Conservation (phyloP, 1,140 invertebrate species). For the Notospermus geniculatus region DNA sequence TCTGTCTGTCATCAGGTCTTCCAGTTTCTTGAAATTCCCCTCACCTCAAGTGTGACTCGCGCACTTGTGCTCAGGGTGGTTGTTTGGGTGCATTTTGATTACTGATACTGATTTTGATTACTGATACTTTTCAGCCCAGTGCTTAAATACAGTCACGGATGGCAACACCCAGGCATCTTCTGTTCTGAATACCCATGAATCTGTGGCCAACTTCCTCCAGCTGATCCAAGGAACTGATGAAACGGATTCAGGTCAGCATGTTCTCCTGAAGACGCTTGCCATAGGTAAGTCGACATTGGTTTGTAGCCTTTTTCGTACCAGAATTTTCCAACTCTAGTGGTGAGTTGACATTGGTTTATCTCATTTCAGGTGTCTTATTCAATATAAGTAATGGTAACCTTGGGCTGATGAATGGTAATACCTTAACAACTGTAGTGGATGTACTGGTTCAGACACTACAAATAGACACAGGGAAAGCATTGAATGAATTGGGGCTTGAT, state of each 20-base stretch:
- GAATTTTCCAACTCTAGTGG: background rate
- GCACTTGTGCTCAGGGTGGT: too few species aligned
- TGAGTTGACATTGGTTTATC: too few species aligned
- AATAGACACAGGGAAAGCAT: background rate
- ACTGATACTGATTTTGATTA: too few species aligned
- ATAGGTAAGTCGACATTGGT: conserved; percentile 18
- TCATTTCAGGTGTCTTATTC: conserved; percentile 2
- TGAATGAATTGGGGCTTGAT: background rate
- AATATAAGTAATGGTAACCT: background rate
- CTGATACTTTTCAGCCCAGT: conserved; percentile 58
- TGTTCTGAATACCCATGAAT: background rate
- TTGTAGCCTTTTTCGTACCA: background rate
- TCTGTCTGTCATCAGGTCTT: too few species aligned
- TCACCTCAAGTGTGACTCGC: too few species aligned
- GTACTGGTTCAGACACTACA: background rate
- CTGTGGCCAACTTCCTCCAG: background rate
- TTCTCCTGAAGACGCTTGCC: conserved; percentile 25
- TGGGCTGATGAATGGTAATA: conserved; percentile 2
- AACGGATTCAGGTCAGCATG: conserved; percentile 6
- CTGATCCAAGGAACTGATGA: background rate
- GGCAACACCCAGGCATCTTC: conserved; percentile 61
- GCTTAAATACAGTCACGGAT: conserved; percentile 67
- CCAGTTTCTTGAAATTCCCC: too few species aligned
- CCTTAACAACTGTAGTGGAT: background rate
- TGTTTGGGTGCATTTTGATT: too few species aligned